Percentiles rank a stretch among this genome's conserved stretches.
Conservation (phyloP, 1,140 invertebrate species). For the Drosophila melanogaster region DNA sequence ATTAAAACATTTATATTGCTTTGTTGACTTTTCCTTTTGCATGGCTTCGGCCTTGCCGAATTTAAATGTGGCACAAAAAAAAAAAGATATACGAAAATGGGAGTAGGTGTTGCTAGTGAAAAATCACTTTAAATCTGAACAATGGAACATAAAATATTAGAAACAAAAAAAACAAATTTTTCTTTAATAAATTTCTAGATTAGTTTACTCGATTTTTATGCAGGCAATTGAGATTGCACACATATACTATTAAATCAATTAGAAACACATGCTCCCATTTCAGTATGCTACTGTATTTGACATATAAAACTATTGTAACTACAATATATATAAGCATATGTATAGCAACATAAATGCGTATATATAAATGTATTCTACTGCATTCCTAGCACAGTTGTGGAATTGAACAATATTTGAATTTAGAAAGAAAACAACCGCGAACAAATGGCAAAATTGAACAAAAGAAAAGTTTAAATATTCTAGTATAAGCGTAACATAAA, state of each 20-base stretch:
- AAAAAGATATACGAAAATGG: background rate
- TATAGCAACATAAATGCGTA: conserved; percentile 4
- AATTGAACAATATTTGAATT: conserved; percentile 77
- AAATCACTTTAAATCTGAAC: background rate
- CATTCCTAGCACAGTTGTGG: conserved; percentile 81
- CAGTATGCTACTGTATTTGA: conserved; percentile 9
- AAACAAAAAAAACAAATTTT: background rate
- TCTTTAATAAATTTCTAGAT: background rate
- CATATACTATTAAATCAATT: background rate
- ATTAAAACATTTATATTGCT: conserved; percentile 21
- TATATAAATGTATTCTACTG: conserved; percentile 62
- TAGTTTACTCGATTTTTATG: background rate
- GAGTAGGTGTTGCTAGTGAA: background rate
- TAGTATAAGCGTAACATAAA: conserved; percentile 41
- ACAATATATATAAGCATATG: conserved; percentile 7
- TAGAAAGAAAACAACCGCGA: conserved; percentile 22
- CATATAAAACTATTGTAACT: conserved; percentile 4
- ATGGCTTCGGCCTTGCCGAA: conserved; percentile 57
- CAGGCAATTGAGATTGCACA: background rate
- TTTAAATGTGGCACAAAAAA: conserved; percentile 45
- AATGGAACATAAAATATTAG: background rate
- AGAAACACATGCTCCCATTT: background rate
- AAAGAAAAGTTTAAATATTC: conserved; percentile 40
- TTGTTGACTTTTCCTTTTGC: conserved; percentile 8
- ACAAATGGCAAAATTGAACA: conserved; percentile 17